A percentile compares a stretch with the other conserved stretches of the same genome.
Evolutionary conservation across 2,113 vertebrate genomes (phyloP).

Genomic region (Pitta sordida): DNA sequence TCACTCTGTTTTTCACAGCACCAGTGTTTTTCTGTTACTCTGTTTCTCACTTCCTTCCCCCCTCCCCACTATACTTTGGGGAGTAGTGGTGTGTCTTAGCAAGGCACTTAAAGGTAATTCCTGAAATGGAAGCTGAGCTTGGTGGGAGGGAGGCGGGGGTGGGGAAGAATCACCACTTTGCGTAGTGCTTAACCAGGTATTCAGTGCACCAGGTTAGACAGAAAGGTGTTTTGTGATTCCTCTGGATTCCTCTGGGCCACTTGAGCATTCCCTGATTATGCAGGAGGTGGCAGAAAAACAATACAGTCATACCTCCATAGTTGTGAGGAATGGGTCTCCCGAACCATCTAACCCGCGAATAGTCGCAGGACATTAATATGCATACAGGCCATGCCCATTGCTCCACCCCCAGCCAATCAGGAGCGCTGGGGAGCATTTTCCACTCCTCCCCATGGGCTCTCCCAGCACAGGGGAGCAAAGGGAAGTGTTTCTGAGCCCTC

Average conservation of each 20-base stretch:
- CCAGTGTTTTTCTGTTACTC: neutral
- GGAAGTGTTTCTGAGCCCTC: too few relatives aligned
- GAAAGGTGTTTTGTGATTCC: neutral
- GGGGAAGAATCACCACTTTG: neutral
- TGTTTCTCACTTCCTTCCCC: neutral
- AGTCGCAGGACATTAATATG: too few relatives aligned
- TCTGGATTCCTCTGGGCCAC: neutral
- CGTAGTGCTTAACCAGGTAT: neutral
- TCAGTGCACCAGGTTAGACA: neutral
- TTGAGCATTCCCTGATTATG: neutral
- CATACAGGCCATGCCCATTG: too few relatives aligned
- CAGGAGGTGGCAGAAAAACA: neutral
- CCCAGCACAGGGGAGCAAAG: too few relatives aligned
- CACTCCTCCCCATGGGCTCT: too few relatives aligned
- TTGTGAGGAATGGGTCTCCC: too few relatives aligned
- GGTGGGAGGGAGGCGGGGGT: too few relatives aligned
- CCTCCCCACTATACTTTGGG: fast-evolving
- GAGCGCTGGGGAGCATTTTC: too few relatives aligned
- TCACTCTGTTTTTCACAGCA: neutral
- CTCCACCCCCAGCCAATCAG: too few relatives aligned
- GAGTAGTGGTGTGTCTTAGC: neutral
- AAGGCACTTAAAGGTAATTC: neutral
- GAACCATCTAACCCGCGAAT: too few relatives aligned
- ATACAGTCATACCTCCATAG: too few relatives aligned
- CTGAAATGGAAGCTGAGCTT: neutral